Evolutionary conservation across 2,888 invertebrate species (phyloP).

Genomic region (Andrena bucephala): DNA sequence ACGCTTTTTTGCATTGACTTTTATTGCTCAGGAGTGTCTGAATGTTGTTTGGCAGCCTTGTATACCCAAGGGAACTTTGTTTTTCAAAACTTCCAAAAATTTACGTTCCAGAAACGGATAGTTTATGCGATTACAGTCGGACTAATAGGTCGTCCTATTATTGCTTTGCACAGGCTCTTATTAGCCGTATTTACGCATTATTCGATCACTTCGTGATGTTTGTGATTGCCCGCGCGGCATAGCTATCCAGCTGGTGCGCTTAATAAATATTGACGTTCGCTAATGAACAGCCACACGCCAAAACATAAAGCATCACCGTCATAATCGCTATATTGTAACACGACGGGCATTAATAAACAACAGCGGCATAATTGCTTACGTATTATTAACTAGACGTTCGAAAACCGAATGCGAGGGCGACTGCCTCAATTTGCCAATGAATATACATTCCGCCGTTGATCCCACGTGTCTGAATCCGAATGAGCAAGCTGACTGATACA

Average conservation of each 20-base stretch:
- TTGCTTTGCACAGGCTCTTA: slow-evolving; percentile 13
- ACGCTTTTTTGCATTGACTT: no score
- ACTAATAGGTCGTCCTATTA: slow-evolving; percentile 4
- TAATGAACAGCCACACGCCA: slow-evolving; percentile 62
- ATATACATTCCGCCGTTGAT: slow-evolving; percentile 39
- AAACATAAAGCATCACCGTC: slow-evolving; percentile 61
- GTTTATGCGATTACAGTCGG: neutral
- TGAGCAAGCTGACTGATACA: neutral
- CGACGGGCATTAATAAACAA: slow-evolving; percentile 66
- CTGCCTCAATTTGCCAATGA: slow-evolving; percentile 46
- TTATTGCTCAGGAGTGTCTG: no score
- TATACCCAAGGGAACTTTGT: no score
- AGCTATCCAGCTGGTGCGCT: slow-evolving; percentile 52
- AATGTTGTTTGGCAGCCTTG: no score
- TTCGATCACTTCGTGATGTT: slow-evolving; percentile 50
- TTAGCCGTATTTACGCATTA: slow-evolving; percentile 45
- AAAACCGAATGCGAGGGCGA: slow-evolving; percentile 55
- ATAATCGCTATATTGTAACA: slow-evolving; percentile 62
- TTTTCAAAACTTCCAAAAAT: no score
- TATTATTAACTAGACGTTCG: slow-evolving; percentile 67
- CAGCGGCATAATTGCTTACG: slow-evolving; percentile 62
- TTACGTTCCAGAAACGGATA: no score
- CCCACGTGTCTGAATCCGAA: slow-evolving; percentile 27
- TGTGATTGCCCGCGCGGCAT: slow-evolving; percentile 17
- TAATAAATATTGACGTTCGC: slow-evolving; percentile 69